Base-by-base conservation (phyloP, 2,797 vertebrate genomes). In the Halcyon badia region DNA sequence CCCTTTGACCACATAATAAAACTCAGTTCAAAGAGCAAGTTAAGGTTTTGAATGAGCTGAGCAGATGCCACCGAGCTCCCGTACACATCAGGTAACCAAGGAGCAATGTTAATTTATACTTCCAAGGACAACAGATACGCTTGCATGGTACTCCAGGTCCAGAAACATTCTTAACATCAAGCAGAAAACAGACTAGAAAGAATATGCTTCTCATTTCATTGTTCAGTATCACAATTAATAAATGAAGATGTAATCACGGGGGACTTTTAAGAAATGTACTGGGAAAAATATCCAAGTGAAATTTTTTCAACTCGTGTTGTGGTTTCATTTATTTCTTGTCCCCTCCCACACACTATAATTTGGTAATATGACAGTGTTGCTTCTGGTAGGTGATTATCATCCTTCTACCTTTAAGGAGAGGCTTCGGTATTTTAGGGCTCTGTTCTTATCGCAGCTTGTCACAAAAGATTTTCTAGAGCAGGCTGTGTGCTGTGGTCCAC, bases 11-110 rank as follows among this genome's bases (percentile, higher is more conserved):
- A 96, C 94, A 83, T 98, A 98, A 97, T 98, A 98, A 96, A 98
- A 97, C 94, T 98, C 97, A 97, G 98, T 98, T 98, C 97, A 98
- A 98, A 98, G 95, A 89, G 79, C 96, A 98, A 98, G 98, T 98
- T 98, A 98, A 98, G 95, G 95, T 93, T 96, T 94, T 96, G 94
- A 97, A 87, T 91, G 95, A 98, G 96, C 96, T 96, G 97, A 83
- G 80, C 31, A 80, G 96, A 97, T 97, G 93, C 96, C 97, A 94
- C 69, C 49, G 97, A 98, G 95, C 93, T 98, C 91, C 86, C 96
- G 39, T 48, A 46, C 49, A 28, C 19, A 2, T 79, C 85, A 66
- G 33, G 68, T 90, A 87, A 88, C 70, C 1, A 4, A 87, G 62
- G 76, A 96, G 48, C 77, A 90, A 31, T 69, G 94, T 96, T 98